Evolutionary conservation across 1,140 invertebrate genomes (phyloP), one percentile per base, ranked within the genome.

Genomic region (Zaprionus nigranus): DNA sequence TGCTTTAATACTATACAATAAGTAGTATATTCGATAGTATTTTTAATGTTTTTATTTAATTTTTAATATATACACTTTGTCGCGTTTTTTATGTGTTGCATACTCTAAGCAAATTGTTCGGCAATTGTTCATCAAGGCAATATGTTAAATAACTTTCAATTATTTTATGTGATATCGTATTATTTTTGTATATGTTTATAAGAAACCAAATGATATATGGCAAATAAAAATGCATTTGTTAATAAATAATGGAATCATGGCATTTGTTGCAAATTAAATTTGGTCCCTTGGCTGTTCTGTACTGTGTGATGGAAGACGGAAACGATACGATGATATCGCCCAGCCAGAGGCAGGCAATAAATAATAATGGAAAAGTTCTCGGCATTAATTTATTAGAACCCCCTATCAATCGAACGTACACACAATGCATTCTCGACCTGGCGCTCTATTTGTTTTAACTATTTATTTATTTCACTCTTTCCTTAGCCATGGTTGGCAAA

Each of bases 221-320:
- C 40, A 46, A 46, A 46, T 46, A 7, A 46, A 46, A 46, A 46
- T 46, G n/a, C 6, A n/a, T 40, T 40, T 40, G 15, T 46, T 46
- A 17, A 46, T 20, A 65, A 64, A 43, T 15, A 49, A 56, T 12
- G 24, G 56, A 66, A 24, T 22, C 30, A 11, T 34, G 30, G 3
- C 28, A 65, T 63, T 58, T 30, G 51, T 61, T 58, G 81, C 85
- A 88, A 88, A 65, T 59, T 13, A 88, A 65, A 71, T 72, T 88
- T 88, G 84, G 84, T 88, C 84, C 85, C 84, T 74, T 79, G 67
- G 54, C n/a, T 51, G 79, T 60, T 24, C 49, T 64, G 26, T 70
- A 28, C 34, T 30, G 30, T 20, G 59, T 40, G 11, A 28, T 61
- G 38, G 38, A 51, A 24, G 20, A 22, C 20, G 46, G 12, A 3